A percentile compares a stretch with the other conserved stretches of the same genome.
Conservation (phyloP, 2,797 vertebrate species). For the Coregonus ussuriensis region DNA sequence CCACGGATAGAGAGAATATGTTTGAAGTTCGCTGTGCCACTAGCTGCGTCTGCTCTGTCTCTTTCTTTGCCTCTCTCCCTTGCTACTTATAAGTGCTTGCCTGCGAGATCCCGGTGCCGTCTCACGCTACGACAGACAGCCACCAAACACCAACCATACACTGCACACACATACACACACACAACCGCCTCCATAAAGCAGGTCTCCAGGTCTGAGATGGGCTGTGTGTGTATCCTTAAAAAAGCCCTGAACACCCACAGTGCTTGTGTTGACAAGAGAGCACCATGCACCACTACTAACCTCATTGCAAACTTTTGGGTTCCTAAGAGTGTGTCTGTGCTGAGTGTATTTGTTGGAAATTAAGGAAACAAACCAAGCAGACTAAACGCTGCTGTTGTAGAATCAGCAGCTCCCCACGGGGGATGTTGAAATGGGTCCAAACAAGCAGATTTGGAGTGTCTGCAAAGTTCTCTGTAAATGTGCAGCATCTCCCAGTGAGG, state of each 20-base stretch:
- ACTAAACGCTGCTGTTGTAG: slow-evolving; percentile 13
- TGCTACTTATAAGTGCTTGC: slow-evolving; percentile 27
- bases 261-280: neutral
- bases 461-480: slow-evolving; percentile 13
- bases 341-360: slow-evolving; percentile 17
- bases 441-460: slow-evolving; percentile 13
- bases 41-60: slow-evolving; percentile 40
- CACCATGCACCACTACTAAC: neutral
- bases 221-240: neutral
- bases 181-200: neutral
- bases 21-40: slow-evolving; percentile 56
- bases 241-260: neutral
- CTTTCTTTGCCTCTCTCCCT: slow-evolving; percentile 52
- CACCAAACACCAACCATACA: slow-evolving; percentile 37
- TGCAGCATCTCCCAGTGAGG: slow-evolving; percentile 48
- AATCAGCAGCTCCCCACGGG: slow-evolving; percentile 11
- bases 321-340: slow-evolving; percentile 1
- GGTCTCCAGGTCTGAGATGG: neutral
- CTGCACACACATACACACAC: slow-evolving; percentile 24
- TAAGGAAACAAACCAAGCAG: neutral
- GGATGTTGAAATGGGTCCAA: slow-evolving; percentile 11
- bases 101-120: slow-evolving; percentile 46
- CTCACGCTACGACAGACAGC: slow-evolving; percentile 51
- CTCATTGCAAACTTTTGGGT: neutral
- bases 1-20: slow-evolving; percentile 57